Percentiles rank a stretch among this genome's conserved stretches.
These are phyloP conservation scores for Drosophila nr. perissopoda DNA, from an alignment of 2,888 invertebrate species.

Conservation along the genomic window DNA sequence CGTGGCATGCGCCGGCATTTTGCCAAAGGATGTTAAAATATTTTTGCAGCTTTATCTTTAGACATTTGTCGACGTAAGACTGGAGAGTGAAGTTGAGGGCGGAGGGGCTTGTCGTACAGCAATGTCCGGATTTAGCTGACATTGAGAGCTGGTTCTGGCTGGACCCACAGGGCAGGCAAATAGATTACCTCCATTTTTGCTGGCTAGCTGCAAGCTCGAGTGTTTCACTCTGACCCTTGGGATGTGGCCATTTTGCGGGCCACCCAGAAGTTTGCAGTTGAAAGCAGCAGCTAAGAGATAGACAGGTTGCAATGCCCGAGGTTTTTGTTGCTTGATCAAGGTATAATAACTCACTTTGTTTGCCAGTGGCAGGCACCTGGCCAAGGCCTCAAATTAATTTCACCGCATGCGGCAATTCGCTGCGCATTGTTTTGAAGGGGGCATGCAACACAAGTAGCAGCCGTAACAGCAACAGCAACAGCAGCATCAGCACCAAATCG, in stretches of 20 bases:
- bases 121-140: slow-evolving; percentile 75
- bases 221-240: slow-evolving; percentile 58
- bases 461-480: slow-evolving; percentile 18
- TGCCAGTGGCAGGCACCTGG: slow-evolving; percentile 36
- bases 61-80: slow-evolving; percentile 59
- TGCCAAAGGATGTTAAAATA: slow-evolving; percentile 80
- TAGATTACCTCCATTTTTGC: slow-evolving; percentile 70
- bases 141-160: slow-evolving; percentile 64
- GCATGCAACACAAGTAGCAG: slow-evolving; percentile 16
- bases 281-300: slow-evolving; percentile 15
- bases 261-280: slow-evolving; percentile 64
- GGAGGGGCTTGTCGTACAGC: slow-evolving; percentile 60
- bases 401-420: slow-evolving; percentile 70
- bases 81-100: neutral
- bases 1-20: slow-evolving; percentile 53
- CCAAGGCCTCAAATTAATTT: slow-evolving; percentile 75
- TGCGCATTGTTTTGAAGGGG: slow-evolving; percentile 46
- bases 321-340: slow-evolving; percentile 15
- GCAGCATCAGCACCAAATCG: slow-evolving; percentile 41
- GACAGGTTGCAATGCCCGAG: slow-evolving; percentile 26
- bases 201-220: slow-evolving; percentile 23
- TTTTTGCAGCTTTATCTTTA: slow-evolving; percentile 80
- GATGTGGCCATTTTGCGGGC: slow-evolving; percentile 76
- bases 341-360: slow-evolving; percentile 10
- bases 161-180: slow-evolving; percentile 62